Base-by-base conservation (phyloP, 2,888 invertebrate genomes). In the Notodonta dromedarius region DNA sequence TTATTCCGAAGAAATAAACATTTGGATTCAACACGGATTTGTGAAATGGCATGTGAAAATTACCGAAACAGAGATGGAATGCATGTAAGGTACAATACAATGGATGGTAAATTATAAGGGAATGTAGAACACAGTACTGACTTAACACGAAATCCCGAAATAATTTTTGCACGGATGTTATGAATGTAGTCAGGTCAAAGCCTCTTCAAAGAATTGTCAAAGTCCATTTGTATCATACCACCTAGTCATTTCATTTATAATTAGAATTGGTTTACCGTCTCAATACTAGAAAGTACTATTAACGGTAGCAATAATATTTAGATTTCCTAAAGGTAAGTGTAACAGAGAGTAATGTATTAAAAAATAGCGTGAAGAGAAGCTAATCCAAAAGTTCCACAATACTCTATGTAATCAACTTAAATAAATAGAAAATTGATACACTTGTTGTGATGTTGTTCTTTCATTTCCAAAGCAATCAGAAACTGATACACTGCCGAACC, bases 1-100 rank as follows among this genome's bases (percentile, higher is more conserved):
- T 80, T 39, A 46, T 46, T 46, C 46, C 14, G 48, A 35, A 44
- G 44, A 51, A 51, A 46, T 46, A 46, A 46, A 46, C 46, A 46
- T 46, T 46, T n/a, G 13, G 46, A n/a, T n/a, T n/a, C 13, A 46
- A 46, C 46, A 13, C 13, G 46, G 13, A 46, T 46, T 46, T 46
- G n/a, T 46, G n/a, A 46, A n/a, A 46, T 46, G n/a, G 46, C 46
- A n/a, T 46, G 46, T 46, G 46, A 13, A n/a, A 46, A 46, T 46
- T 46, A 46, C 46, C 46, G 46, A n/a, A 46, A 46, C 13, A 46
- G 13, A 13, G 12, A 13, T 13, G 8, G 44, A 46, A 13, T 13
- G n/a, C n/a, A n/a, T n/a, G n/a, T n/a, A n/a, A n/a, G n/a, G n/a
- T n/a, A 46, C 13, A n/a, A n/a, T n/a, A 35, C 35, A 35, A 35